Evolutionary conservation across 2,113 vertebrate genomes (phyloP), one percentile per base, ranked within the genome.

Genomic region (Gnathonemus longibarbis): DNA sequence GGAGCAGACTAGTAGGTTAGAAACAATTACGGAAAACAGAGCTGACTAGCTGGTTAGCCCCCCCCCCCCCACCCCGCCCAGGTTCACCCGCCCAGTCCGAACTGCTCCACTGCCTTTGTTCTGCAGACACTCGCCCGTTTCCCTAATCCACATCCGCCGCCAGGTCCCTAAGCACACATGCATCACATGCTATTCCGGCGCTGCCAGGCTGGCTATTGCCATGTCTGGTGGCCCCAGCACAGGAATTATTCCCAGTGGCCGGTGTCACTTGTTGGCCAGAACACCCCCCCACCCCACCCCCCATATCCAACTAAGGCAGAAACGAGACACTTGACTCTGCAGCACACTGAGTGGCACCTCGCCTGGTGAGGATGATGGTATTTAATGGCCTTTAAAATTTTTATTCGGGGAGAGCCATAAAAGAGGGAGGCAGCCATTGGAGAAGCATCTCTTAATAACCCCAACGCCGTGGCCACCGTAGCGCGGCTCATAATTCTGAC

Each of bases 381-480:
- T 96, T 97, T 97, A 98, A 98, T 97, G 96, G 97, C 96, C 97
- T 98, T 97, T 98, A 97, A 97, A 97, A 98, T 97, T 97, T 94
- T 96, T 96, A 96, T 97, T 97, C 96, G 95, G 96, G 96, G 95
- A 97, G 95, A 97, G 90, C 95, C 95, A 96, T 96, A 96, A 96
- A 97, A 96, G 96, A 94, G 95, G n/a, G 95, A 96, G 95, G 96
- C 96, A 97, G 95, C 95, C 95, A 96, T 95, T 96, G 96, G 95
- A 96, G 96, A 96, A 96, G 96, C 94, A 96, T 96, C 97, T 96
- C 96, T 97, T 97, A 96, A 97, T 97, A 97, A 97, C 96, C 95
- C 96, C 96, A 97, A 97, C 95, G 95, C 96, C 96, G 96, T 95
- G 97, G 96, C 96, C 97, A 97, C 97, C 96, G 95, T 94, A 96